phyloP scores from a whole-genome alignment of 2,113 vertebrate genomes.

The Laticauda laticaudata region DNA sequence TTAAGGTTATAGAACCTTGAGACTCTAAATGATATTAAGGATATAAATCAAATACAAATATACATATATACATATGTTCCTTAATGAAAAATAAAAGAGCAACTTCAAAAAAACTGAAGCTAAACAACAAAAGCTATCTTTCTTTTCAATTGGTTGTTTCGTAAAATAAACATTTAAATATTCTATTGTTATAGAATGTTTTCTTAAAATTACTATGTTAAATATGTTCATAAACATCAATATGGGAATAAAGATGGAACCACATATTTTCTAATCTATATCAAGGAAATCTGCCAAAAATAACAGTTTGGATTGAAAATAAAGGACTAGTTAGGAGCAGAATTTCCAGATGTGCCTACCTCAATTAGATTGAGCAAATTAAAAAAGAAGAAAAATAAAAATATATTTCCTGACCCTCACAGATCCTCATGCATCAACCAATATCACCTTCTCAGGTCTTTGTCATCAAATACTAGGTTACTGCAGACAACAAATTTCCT shows the following conservation, averaged over 20 bases:
- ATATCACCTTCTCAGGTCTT: background rate
- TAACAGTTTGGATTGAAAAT: background rate
- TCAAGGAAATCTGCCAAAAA: background rate
- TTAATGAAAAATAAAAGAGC: background rate
- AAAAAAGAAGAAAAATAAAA: background rate
- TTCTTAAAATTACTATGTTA: background rate
- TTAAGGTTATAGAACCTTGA: background rate
- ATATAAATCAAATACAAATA: background rate
- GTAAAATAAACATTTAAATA: slow-evolving; percentile 2
- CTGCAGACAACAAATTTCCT: background rate
- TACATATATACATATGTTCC: background rate
- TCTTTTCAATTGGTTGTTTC: background rate
- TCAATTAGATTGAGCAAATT: background rate
- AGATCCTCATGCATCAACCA: background rate
- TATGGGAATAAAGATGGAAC: background rate
- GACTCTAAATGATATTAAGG: background rate
- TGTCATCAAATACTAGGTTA: background rate
- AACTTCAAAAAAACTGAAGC: background rate
- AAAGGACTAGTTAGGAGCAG: background rate
- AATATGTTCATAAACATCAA: background rate
- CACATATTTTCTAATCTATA: background rate
- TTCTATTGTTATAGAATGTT: background rate
- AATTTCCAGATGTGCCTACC: background rate
- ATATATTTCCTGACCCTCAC: background rate
- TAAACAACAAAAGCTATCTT: background rate